These are phyloP conservation scores for Trimorus sp. DNA, from an alignment of 2,888 invertebrate species.

Conservation along the genomic window DNA sequence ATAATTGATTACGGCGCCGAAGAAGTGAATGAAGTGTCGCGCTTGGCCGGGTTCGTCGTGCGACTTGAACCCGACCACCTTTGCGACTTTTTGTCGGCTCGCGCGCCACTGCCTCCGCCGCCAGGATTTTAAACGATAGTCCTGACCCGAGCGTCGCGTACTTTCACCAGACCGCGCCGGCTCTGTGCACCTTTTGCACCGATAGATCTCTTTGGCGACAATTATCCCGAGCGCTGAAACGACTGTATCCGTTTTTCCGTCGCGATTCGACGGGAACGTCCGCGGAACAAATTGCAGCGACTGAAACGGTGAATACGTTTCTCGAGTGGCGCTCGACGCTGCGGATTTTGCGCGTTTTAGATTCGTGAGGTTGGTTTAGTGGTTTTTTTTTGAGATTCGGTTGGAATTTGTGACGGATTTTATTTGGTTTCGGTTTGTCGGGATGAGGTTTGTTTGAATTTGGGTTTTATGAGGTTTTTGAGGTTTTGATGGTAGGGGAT, in stretches of 20 bases:
- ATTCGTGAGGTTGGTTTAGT: too few species aligned
- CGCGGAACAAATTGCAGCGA: background rate
- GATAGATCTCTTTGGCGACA: conserved; percentile 27
- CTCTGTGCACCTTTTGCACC: conserved; percentile 33
- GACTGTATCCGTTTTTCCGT: conserved; percentile 5
- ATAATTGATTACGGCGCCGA: conserved; percentile 25
- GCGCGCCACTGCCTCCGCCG: conserved; percentile 9
- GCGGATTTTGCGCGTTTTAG: too few species aligned
- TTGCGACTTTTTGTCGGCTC: conserved; percentile 31
- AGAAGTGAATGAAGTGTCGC: conserved; percentile 33
- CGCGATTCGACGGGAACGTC: background rate
- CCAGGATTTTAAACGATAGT: conserved; percentile 47
- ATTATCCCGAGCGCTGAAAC: conserved; percentile 23
- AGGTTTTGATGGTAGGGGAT: too few species aligned
- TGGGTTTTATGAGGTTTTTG: too few species aligned
- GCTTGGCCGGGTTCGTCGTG: conserved; percentile 26
- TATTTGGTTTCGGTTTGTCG: too few species aligned
- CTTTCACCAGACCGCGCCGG: conserved; percentile 39
- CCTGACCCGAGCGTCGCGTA: conserved; percentile 39
- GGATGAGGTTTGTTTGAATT: too few species aligned
- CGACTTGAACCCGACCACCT: conserved; percentile 24
- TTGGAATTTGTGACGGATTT: too few species aligned
- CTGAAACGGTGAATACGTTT: background rate
- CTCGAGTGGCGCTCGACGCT: too few species aligned
- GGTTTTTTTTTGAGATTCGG: too few species aligned